phyloP scores from a whole-genome alignment of 2,888 invertebrate genomes.

The Alloscopus bannaensis region DNA sequence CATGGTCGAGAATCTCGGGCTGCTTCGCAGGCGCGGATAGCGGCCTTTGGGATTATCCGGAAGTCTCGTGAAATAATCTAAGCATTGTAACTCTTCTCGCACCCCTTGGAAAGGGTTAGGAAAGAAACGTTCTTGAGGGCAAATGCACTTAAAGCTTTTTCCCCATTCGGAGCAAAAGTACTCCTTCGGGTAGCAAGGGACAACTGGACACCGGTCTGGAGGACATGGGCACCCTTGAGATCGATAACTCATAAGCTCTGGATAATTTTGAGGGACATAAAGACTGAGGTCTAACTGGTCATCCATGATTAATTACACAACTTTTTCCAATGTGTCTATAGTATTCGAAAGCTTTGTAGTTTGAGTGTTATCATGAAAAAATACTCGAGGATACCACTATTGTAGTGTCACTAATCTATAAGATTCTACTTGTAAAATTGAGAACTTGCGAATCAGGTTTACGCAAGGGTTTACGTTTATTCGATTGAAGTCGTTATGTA shows the following conservation, averaged over 20 bases:
- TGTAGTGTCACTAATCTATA: not conserved
- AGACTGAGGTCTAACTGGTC: conserved; percentile 30
- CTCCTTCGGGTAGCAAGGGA: conserved; percentile 40
- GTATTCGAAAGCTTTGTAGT: not conserved
- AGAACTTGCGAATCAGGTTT: no score
- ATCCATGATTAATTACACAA: conserved; percentile 39
- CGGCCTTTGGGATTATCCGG: conserved; percentile 21
- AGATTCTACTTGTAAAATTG: no score
- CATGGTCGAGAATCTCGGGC: conserved; percentile 16
- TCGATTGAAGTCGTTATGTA: no score
- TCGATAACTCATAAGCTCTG: conserved; percentile 15
- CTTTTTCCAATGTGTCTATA: not conserved
- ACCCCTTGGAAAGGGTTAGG: conserved; percentile 13
- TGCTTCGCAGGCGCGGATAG: conserved; percentile 19
- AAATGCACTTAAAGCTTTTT: conserved; percentile 41
- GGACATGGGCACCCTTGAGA: conserved; percentile 1
- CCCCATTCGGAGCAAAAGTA: conserved; percentile 46
- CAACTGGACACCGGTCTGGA: not conserved
- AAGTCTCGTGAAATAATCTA: conserved; percentile 38
- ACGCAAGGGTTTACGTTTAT: no score
- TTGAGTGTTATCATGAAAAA: not conserved
- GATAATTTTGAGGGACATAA: conserved; percentile 40
- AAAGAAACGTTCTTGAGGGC: conserved; percentile 10
- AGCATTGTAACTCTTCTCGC: conserved; percentile 25
- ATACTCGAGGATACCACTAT: not conserved